Base-by-base conservation (phyloP, 2,888 invertebrate species). In the Apocheima hispidaria region DNA sequence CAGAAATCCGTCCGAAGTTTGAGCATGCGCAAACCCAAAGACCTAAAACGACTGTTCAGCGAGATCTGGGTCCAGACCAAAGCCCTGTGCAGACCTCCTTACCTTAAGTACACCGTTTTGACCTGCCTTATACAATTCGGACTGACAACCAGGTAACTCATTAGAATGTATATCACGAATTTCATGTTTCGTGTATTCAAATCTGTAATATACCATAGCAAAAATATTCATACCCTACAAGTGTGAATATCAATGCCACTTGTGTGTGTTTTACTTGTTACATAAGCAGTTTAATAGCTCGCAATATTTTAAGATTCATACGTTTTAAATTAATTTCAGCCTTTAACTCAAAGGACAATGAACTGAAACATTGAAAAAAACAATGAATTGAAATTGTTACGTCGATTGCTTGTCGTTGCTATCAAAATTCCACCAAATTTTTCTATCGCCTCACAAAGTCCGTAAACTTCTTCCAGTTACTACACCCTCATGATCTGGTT, bases 401-500 rank as follows among this genome's bases (percentile, higher is more conserved):
- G 10, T 18, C 10, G 18, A 20, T 18, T 10, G 7, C n/a, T 33
- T 33, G 26, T 26, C 1, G 1, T 3, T 26, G 26, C 6, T 7
- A 26, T n/a, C 4, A 18, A 18, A 20, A 7, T 38, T 18, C 10
- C 16, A 18, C 18, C 6, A 38, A n/a, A n/a, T n/a, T n/a, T n/a
- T n/a, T n/a, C n/a, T n/a, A n/a, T n/a, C n/a, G n/a, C 4, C 38
- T 38, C 7, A 38, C 9, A 20, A 20, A 38, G 38, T 7, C 18
- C 2, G 20, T 33, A 38, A 16, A 10, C 18, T 36, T 36, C 0
- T 74, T 77, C n/a, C 90, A 98, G 98, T 79, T 98, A 97, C 88
- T 98, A 98, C 84, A 98, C 98, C 6, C 89, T 98, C 41, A 97
- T 97, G 96, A 95, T 98, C 83, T 98, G 98, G 98, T 97, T 98